Conservation (phyloP, 2,888 invertebrate genomes). For the Dexiosoma caninum region DNA sequence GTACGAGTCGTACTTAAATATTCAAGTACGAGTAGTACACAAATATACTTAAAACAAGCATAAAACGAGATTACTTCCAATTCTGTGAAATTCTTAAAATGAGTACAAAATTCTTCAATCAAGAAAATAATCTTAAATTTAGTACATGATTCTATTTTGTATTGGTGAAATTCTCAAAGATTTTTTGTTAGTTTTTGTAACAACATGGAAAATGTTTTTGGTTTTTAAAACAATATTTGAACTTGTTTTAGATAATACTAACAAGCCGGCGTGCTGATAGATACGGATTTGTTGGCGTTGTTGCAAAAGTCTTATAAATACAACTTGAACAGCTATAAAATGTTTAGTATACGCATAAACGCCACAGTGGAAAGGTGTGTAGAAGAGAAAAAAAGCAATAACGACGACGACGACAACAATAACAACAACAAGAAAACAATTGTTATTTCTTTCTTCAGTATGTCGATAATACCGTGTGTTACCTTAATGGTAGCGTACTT, state of each 20-base stretch:
- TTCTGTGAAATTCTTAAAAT: too few species aligned
- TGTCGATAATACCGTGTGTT: conserved; percentile 42
- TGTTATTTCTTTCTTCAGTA: conserved; percentile 12
- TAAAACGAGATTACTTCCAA: too few species aligned
- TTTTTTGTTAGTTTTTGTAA: too few species aligned
- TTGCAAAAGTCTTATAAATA: conserved; percentile 63
- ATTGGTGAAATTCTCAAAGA: too few species aligned
- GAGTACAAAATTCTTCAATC: too few species aligned
- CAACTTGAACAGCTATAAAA: conserved; percentile 23
- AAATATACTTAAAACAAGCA: too few species aligned
- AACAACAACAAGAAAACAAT: background rate
- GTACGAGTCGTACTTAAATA: too few species aligned
- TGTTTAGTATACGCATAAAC: conserved; percentile 57
- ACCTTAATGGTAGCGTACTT: conserved; percentile 65
- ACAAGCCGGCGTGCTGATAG: background rate
- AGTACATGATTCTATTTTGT: too few species aligned
- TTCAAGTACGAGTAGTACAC: too few species aligned
- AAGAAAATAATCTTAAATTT: too few species aligned
- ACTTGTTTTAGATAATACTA: background rate
- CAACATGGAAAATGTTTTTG: too few species aligned
- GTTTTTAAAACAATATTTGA: too few species aligned
- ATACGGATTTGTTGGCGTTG: background rate
- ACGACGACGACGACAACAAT: background rate
- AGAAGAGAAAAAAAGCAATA: background rate
- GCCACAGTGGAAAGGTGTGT: conserved; percentile 13